These are phyloP conservation scores for Girardinus metallicus DNA, from an alignment of 2,797 vertebrate genomes.

Conservation along the genomic window DNA sequence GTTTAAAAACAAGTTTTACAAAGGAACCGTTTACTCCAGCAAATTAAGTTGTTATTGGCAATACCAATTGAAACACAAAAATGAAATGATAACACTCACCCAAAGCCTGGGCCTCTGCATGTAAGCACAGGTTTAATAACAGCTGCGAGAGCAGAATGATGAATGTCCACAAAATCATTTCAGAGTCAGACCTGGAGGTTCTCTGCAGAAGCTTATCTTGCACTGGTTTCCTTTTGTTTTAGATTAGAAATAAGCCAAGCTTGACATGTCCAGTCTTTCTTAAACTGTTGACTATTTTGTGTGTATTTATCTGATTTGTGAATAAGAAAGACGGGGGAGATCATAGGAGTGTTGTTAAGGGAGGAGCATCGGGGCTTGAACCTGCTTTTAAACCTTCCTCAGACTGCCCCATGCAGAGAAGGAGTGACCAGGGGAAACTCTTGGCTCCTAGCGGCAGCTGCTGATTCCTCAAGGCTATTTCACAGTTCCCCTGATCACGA, in stretches of 20 bases:
- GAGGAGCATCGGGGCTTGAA: constrained; percentile 71
- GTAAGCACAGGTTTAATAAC: constrained; percentile 66
- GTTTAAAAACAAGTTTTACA: not conserved
- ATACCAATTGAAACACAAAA: constrained; percentile 17
- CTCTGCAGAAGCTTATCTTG: constrained; percentile 26
- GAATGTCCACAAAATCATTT: constrained; percentile 70
- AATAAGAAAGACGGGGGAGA: constrained; percentile 43
- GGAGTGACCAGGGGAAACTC: constrained; percentile 72
- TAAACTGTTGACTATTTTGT: constrained; percentile 37
- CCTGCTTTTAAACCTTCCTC: constrained; percentile 72
- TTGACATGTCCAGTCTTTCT: constrained; percentile 44
- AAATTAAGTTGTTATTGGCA: not conserved
- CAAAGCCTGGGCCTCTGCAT: constrained; percentile 75
- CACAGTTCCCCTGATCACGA: constrained; percentile 20
- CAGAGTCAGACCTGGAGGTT: constrained; percentile 53
- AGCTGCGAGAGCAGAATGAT: constrained; percentile 68
- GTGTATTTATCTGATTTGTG: constrained; percentile 54
- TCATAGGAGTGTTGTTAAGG: constrained; percentile 59
- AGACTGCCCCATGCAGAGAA: constrained; percentile 78
- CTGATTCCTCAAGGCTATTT: constrained; percentile 38
- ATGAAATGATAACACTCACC: constrained; percentile 70
- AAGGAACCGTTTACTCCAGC: not conserved
- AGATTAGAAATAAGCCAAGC: constrained; percentile 43
- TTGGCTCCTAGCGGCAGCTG: constrained; percentile 51
- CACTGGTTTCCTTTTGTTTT: constrained; percentile 17